These are phyloP conservation scores for Leuciscus idus DNA, from an alignment of 2,113 vertebrate species.

Conservation along the genomic window DNA sequence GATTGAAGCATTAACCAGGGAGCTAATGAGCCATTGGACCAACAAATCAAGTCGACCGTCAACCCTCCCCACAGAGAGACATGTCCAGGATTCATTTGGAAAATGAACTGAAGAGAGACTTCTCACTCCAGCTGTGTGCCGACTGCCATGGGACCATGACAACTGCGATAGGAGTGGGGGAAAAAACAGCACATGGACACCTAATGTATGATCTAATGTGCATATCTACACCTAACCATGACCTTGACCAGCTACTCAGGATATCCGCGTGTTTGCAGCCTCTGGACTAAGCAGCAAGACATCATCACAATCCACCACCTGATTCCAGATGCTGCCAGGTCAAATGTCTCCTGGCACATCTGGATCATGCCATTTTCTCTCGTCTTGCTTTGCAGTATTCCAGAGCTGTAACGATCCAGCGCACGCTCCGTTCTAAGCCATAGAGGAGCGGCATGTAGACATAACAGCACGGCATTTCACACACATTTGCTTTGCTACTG, in stretches of 20 bases:
- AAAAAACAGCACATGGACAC: constrained; percentile 21
- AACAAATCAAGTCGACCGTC: constrained; percentile 11
- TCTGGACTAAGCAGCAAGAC: constrained; percentile 7
- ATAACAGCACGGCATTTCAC: constrained; percentile 16
- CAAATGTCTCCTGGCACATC: constrained; percentile 32
- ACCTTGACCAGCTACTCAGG: constrained; percentile 34
- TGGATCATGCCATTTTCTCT: constrained; percentile 12
- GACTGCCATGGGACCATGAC: constrained; percentile 30
- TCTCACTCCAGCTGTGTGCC: constrained; percentile 34
- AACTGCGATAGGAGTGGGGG: neutral
- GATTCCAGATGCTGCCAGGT: neutral
- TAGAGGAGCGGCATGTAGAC: neutral
- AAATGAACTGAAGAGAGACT: constrained; percentile 11
- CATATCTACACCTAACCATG: constrained; percentile 1
- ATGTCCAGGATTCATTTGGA: neutral
- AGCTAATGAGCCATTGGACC: constrained; percentile 35
- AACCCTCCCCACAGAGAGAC: neutral
- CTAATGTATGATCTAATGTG: neutral
- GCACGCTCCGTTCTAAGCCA: neutral
- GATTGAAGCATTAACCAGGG: constrained; percentile 13
- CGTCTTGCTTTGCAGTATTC: constrained; percentile 2
- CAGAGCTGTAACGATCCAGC: neutral
- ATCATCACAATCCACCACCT: constrained; percentile 9
- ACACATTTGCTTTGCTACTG: constrained; percentile 35
- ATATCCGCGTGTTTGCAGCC: neutral